phyloP scores from a whole-genome alignment of 2,797 vertebrate genomes.

The Hafferia zeledoni region DNA sequence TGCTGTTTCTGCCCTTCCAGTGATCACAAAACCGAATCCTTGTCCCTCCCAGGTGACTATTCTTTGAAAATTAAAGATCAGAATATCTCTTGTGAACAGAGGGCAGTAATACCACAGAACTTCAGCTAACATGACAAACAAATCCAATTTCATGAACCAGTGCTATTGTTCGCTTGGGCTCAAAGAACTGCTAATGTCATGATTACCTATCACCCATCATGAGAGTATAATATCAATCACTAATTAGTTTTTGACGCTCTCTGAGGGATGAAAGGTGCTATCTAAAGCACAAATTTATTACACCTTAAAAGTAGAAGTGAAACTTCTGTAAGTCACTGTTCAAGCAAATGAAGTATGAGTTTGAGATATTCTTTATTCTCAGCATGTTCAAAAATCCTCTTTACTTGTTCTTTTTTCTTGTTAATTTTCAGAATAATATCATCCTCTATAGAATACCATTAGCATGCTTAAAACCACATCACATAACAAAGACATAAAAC shows the following conservation, averaged over 20 bases:
- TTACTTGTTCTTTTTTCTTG: not conserved
- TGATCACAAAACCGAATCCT: not conserved
- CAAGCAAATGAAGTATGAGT: not conserved
- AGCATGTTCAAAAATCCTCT: not conserved
- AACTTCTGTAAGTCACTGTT: not conserved
- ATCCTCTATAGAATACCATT: not conserved
- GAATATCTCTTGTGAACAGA: not conserved
- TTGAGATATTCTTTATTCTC: not conserved
- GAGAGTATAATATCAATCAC: not conserved
- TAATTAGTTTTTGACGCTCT: conserved; percentile 14
- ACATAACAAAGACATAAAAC: not conserved
- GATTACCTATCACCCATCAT: not conserved
- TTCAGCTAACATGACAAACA: not conserved
- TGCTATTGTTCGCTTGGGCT: not conserved
- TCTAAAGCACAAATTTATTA: not conserved
- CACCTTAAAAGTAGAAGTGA: not conserved
- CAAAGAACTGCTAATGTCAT: not conserved
- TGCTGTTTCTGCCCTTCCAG: not conserved
- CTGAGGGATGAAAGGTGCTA: not conserved
- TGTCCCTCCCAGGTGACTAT: not conserved
- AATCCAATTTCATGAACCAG: not conserved
- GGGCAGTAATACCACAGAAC: not conserved
- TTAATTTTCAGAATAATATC: not conserved
- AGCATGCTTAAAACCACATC: not conserved
- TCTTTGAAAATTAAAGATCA: not conserved